These are phyloP conservation scores for Seriola aureovittata DNA, from an alignment of 2,113 vertebrate genomes.

Conservation along the genomic window DNA sequence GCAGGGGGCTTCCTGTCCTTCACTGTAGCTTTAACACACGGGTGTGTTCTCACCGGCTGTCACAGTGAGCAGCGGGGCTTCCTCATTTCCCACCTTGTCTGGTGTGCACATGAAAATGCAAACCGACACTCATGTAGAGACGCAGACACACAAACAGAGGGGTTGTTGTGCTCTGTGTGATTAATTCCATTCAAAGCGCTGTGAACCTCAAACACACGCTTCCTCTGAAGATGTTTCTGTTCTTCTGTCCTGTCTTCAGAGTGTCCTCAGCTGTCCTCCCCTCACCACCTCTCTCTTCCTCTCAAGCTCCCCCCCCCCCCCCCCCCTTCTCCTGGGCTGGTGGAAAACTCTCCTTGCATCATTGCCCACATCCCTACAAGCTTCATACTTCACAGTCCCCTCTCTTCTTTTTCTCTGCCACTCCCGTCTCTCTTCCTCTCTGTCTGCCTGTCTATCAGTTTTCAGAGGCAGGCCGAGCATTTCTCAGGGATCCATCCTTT, in stretches of 20 bases:
- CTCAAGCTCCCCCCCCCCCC: constrained; percentile 3
- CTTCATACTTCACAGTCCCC: constrained; percentile 61
- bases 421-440: constrained; percentile 20
- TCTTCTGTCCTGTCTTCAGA: constrained; percentile 35
- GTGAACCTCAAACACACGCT: background rate
- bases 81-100: constrained; percentile 34
- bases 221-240: constrained; percentile 15
- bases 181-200: constrained; percentile 13
- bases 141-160: background rate
- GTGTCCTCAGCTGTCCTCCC: constrained; percentile 52
- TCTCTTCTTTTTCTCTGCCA: constrained; percentile 40
- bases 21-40: constrained; percentile 6
- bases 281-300: constrained; percentile 13
- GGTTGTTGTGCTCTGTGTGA: background rate
- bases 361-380: constrained; percentile 57
- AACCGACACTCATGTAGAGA: background rate
- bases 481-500: constrained; percentile 60
- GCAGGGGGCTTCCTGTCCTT: constrained; percentile 41
- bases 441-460: constrained; percentile 58
- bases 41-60: constrained; percentile 42
- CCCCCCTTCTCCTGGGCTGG: constrained; percentile 17
- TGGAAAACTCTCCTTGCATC: constrained; percentile 62
- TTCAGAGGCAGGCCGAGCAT: constrained; percentile 41
- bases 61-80: constrained; percentile 48
- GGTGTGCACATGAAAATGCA: background rate